These are phyloP conservation scores for Odontocerum albicorne DNA, from an alignment of 2,888 invertebrate genomes.

Conservation along the genomic window DNA sequence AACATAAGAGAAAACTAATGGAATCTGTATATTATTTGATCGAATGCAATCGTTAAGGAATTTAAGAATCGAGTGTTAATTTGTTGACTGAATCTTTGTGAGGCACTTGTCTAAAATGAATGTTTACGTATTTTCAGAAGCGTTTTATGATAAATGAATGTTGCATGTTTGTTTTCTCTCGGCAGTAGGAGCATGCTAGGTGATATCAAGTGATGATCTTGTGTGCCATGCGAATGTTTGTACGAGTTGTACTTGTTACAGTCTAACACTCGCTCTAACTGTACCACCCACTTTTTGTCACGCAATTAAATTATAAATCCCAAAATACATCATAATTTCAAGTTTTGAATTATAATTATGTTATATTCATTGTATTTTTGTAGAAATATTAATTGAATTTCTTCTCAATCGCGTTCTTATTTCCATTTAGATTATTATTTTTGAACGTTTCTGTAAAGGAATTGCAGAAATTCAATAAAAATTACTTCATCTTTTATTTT, in stretches of 20 bases:
- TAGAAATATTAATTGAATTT: constrained; percentile 32
- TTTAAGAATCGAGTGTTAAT: constrained; percentile 4
- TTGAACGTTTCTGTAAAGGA: constrained; percentile 31
- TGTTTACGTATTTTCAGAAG: constrained; percentile 37
- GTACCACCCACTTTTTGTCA: constrained; percentile 33
- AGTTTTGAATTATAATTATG: constrained; percentile 25
- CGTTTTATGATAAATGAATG: constrained; percentile 32
- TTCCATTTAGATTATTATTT: constrained; percentile 28
- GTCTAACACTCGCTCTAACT: constrained; percentile 30
- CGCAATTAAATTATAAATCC: constrained; percentile 16
- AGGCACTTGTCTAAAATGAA: constrained; percentile 31
- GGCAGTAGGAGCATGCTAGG: constrained; percentile 22
- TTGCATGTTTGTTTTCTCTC: constrained; percentile 31
- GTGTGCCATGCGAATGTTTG: constrained; percentile 34
- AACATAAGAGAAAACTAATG: constrained; percentile 31
- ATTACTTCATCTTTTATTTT: constrained; percentile 21
- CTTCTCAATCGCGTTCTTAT: constrained; percentile 30
- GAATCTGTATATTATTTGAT: constrained; percentile 32
- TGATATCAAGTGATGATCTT: constrained; percentile 21
- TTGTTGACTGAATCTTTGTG: constrained; percentile 13
- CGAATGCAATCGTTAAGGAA: constrained; percentile 24
- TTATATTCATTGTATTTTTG: constrained; percentile 36
- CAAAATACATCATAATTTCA: constrained; percentile 12
- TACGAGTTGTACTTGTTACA: too few relatives aligned
- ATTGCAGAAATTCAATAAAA: constrained; percentile 34